phyloP scores from a whole-genome alignment of 2,888 invertebrate genomes.

The Cephus rjabovi region DNA sequence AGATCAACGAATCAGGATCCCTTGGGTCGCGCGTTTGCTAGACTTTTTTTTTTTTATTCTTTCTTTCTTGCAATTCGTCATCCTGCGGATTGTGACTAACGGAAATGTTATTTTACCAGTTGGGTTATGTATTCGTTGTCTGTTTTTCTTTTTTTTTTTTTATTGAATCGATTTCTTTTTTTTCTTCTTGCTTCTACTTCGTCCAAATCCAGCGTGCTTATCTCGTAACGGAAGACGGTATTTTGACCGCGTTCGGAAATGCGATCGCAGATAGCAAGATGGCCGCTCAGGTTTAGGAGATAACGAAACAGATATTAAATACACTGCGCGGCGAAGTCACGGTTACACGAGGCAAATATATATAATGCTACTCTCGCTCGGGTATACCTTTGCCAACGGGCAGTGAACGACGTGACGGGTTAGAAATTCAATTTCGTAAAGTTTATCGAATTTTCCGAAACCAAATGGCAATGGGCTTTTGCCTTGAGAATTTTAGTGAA shows the following conservation, averaged over 20 bases:
- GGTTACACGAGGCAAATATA: conserved; percentile 24
- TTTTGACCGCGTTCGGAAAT: conserved; percentile 22
- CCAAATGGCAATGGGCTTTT: background rate
- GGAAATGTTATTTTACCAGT: background rate
- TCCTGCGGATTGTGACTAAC: background rate
- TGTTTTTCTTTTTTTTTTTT: background rate
- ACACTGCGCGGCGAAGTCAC: conserved; percentile 16
- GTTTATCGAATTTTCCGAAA: background rate
- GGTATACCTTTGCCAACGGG: background rate
- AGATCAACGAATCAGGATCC: background rate
- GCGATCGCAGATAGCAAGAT: conserved; percentile 30
- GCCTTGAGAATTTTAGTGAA: background rate
- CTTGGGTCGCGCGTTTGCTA: background rate
- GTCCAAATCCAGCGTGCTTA: background rate
- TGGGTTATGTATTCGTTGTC: background rate
- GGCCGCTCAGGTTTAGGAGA: conserved; percentile 34
- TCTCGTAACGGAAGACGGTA: background rate
- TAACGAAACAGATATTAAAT: conserved; percentile 41
- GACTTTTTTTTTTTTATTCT: background rate
- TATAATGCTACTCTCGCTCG: background rate
- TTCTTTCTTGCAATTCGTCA: background rate
- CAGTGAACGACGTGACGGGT: background rate
- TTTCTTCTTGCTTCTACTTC: background rate
- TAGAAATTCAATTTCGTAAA: background rate
- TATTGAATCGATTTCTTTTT: background rate